Conservation (phyloP, 2,888 invertebrate genomes). For the Ariolimax columbianus region DNA sequence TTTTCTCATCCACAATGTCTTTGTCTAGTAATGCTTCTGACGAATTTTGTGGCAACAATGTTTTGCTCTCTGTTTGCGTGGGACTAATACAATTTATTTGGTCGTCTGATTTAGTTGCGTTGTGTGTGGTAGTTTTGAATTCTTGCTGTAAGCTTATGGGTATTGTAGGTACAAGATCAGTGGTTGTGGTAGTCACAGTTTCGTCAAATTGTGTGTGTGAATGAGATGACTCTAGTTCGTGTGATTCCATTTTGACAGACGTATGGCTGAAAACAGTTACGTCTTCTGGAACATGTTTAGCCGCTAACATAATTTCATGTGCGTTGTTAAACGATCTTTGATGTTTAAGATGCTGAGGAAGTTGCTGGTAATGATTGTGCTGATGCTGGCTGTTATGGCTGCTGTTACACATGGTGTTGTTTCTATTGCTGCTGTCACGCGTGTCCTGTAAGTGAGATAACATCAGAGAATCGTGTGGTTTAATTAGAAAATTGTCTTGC, state of each 20-base stretch:
- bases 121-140: neutral
- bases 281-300: neutral
- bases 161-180: neutral
- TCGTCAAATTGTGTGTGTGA: neutral
- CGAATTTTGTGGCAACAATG: neutral
- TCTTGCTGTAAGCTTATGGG: neutral
- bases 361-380: constrained; percentile 13
- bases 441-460: neutral
- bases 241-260: constrained; percentile 14
- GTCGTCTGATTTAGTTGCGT: neutral
- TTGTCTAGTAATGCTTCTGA: neutral
- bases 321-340: neutral
- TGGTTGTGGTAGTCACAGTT: neutral
- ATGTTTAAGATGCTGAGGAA: constrained; percentile 2
- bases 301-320: neutral
- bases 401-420: neutral
- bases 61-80: neutral
- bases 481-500: constrained; percentile 37
- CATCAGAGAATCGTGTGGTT: constrained; percentile 10
- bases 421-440: constrained; percentile 4
- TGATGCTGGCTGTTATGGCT: neutral
- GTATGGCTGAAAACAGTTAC: neutral
- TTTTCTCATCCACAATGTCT: constrained; percentile 5
- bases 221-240: neutral
- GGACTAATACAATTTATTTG: neutral